phyloP scores from a whole-genome alignment of 2,888 invertebrate genomes.

The Erpobdella octoculata region DNA sequence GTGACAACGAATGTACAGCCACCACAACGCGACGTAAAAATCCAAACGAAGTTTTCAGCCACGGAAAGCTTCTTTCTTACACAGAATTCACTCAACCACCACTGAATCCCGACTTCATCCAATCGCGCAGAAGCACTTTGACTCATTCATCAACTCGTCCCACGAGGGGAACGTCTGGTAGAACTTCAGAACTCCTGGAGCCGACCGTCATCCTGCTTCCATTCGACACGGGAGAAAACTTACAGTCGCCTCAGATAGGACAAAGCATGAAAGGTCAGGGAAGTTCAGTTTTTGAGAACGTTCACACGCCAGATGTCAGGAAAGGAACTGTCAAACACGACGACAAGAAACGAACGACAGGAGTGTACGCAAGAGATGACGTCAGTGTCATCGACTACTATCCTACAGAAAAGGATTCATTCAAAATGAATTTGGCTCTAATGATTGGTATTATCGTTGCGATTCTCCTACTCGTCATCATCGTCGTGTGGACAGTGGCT shows the following conservation, averaged over 20 bases:
- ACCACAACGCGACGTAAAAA: neutral
- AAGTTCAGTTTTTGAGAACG: neutral
- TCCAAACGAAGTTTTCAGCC: neutral
- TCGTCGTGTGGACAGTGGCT: slow-evolving; percentile 9
- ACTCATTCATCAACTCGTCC: too few species aligned
- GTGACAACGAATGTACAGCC: neutral
- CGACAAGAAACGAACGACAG: neutral
- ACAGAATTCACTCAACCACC: too few species aligned
- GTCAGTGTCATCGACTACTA: slow-evolving; percentile 5
- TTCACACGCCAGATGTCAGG: too few species aligned
- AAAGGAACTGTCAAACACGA: neutral
- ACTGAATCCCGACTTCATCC: neutral
- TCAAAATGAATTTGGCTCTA: slow-evolving; percentile 22
- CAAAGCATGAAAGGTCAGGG: neutral
- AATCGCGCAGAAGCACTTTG: neutral
- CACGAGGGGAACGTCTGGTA: too few species aligned
- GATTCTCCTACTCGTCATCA: slow-evolving; percentile 15
- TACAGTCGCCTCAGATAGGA: neutral
- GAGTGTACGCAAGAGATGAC: neutral
- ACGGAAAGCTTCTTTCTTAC: neutral
- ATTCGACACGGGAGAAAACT: too few species aligned
- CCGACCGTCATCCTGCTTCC: neutral
- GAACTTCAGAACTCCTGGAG: too few species aligned
- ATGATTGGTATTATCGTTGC: slow-evolving; percentile 14
- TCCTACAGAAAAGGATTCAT: slow-evolving; percentile 3